Base-by-base conservation (phyloP, 2,888 invertebrate genomes). In the Hipparchia sbordonii region DNA sequence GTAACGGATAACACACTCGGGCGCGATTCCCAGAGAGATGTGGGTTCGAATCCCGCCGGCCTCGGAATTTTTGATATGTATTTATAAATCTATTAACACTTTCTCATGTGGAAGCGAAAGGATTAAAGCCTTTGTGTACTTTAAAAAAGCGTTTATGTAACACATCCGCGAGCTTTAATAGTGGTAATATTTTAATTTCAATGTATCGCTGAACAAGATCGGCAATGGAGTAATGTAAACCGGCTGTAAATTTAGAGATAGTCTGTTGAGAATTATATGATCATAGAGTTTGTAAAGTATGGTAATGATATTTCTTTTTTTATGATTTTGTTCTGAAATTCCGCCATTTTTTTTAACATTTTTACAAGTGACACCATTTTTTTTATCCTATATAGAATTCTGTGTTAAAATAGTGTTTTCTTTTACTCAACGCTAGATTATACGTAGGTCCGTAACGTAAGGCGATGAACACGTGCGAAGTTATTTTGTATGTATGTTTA, bases 261-360 rank as follows among this genome's bases (percentile, higher is more conserved):
- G 46, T 23, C 51, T 70, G 63, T 70, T 70, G 70, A 70, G 46
- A 63, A 48, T 68, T 59, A 68, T 59, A 60, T 51, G 46, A 57
- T 6, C 13, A 57, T 67, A 57, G 46, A 56, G 56, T 67, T 67
- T 56, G 46, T 67, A 57, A 67, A 56, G 12, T 39, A 63, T 13
- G 13, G 63, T 39, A 39, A 4, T 39, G 39, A 39, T 39, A 5
- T 63, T 63, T 51, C 23, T 23, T 6, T 62, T 63, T 51, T 48
- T 6, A 48, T 48, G 8, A 65, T 52, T 66, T 54, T 66, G 6
- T 54, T 66, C 23, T 65, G 9, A 52, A 23, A 63, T 63, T 63
- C 23, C 59, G 9, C 33, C 59, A 59, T 59, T 6, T 59, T 56
- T 56, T n/a, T 59, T 59, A 5, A 39, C 39, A 39, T 39, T 39